Evolutionary conservation across 2,797 vertebrate genomes (phyloP), one percentile per base, ranked within the genome.

Genomic region (Hafferia zeledoni): DNA sequence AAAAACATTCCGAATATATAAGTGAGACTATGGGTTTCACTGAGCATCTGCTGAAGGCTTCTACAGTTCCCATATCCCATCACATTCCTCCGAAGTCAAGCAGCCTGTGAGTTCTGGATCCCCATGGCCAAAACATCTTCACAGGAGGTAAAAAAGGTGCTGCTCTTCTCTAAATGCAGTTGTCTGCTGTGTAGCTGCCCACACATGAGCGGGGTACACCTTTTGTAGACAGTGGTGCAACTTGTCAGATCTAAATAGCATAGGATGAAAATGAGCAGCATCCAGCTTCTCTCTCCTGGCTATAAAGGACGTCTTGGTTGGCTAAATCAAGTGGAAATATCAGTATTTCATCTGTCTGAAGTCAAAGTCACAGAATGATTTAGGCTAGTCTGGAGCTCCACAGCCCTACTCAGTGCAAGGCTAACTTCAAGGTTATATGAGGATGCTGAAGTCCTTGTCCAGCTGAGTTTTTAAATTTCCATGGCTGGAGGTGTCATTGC

Each of bases 131-230:
- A 95, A 90, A 43, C 6, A 9, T 46, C 33, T 80, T 78, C 31
- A 56, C 30, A 47, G 55, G 30, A 68, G 30, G 15, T 28, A 72
- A 78, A 92, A 92, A 14, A 35, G 4, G 5, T 79, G 24, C 11
- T 78, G 15, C 10, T 85, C 44, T 33, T 35, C 64, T 69, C 17
- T 69, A 55, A 79, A 79, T 56, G 6, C 22, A 43, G 18, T 52
- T 47, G 24, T 31, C 37, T 61, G 49, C 17, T 0, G 0, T 10
- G 11, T 25, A 61, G 18, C 15, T 65, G n/a, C 39, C 46, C 61
- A 50, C 31, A 64, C 5, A 23, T 60, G 37, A 60, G 18, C 23
- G 35, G 64, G 11, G 33, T 76, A 50, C 1, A 6, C 8, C 35
- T 78, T 90, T 57, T 41, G 37, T n/a, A 71, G 49, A 16, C 41